Base-by-base conservation (phyloP, 1,140 invertebrate species). In the Harpegnathos saltator region DNA sequence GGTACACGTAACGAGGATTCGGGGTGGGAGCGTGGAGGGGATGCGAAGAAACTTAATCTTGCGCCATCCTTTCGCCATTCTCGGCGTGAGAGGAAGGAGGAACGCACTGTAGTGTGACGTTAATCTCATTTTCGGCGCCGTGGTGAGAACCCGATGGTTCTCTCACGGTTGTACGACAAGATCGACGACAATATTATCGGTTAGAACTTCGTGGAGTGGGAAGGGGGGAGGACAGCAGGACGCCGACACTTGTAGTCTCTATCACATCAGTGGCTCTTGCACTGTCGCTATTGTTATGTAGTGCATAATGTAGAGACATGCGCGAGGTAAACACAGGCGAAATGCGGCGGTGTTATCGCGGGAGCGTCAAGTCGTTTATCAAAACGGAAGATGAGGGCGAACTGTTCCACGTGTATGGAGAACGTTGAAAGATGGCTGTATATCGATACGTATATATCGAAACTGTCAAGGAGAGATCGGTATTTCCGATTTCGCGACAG, bases 81-180 rank as follows among this genome's bases (percentile, higher is more conserved):
- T 38, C 14, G 19, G 9, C 2, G 19, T 9, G n/a, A 22, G 62
- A 33, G 29, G 29, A 33, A 33, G 33, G 68, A 65, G 63, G 72
- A 85, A 89, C 83, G 87, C 87, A 44, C 38, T 73, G 68, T 5
- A 33, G 83, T 72, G 56, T 58, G 89, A 92, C 86, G 62, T 86
- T 92, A 91, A 91, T 90, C 72, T 87, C 82, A 84, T 87, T 87
- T 86, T 80, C 61, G 33, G n/a, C 12, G 38, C 44, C 58, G 66
- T 65, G 82, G 62, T 69, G 26, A 17, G 58, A 63, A 65, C 12
- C 71, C 66, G 38, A 9, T 44, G 38, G 33, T 69, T 61, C 77
- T 0, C 17, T 33, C 29, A 1, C 38, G 38, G 24, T 22, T 52
- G 9, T 19, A 11, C 29, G 56, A 87, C 52, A 54, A 86, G 85